phyloP scores from a whole-genome alignment of 2,888 invertebrate genomes.

The Cataglyphis altisquamis region DNA sequence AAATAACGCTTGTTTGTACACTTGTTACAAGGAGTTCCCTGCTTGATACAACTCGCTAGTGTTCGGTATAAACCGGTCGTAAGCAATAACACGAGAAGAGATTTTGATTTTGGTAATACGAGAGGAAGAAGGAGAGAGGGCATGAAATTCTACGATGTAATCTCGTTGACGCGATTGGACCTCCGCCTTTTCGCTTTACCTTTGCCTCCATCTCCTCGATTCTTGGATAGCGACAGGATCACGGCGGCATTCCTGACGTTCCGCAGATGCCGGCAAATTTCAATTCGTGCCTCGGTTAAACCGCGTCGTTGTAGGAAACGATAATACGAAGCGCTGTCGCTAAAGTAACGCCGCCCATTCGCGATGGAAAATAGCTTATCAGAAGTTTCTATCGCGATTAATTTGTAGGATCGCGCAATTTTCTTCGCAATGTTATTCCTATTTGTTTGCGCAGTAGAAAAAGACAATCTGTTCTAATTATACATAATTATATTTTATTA shows the following conservation, averaged over 20 bases:
- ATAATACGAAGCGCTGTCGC: slow-evolving; percentile 1
- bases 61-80: neutral
- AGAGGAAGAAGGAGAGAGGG: neutral
- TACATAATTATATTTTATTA: too few relatives aligned
- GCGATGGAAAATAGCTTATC: neutral
- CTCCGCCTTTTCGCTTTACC: slow-evolving; percentile 43
- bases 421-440: neutral
- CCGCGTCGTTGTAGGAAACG: slow-evolving; percentile 15
- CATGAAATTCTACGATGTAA: slow-evolving; percentile 54
- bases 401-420: neutral
- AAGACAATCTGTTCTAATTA: neutral
- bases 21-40: neutral
- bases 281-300: slow-evolving; percentile 52
- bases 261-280: slow-evolving; percentile 51
- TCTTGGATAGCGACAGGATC: slow-evolving; percentile 47
- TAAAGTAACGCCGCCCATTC: slow-evolving; percentile 31
- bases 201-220: slow-evolving; percentile 14
- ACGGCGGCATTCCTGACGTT: slow-evolving; percentile 47
- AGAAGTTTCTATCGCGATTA: neutral
- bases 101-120: slow-evolving; percentile 38
- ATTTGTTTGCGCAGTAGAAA: neutral
- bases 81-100: slow-evolving; percentile 17
- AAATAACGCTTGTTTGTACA: neutral
- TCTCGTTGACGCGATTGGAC: slow-evolving; percentile 54
- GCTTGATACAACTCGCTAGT: neutral